These are phyloP conservation scores for Megamerina dolium DNA, from an alignment of 2,888 invertebrate species.

Conservation along the genomic window DNA sequence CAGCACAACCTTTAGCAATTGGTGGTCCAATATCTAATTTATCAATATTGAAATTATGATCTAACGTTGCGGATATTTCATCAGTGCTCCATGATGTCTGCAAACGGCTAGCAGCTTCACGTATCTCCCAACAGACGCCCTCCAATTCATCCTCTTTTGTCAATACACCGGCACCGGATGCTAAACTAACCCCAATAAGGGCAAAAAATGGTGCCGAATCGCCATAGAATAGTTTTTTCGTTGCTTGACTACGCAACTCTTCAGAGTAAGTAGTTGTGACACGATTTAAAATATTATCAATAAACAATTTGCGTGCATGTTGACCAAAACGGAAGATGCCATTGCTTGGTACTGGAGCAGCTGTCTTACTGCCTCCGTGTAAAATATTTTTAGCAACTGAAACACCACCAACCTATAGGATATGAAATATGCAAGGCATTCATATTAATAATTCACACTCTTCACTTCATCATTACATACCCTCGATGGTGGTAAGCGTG, in stretches of 20 bases:
- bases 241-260: conserved; percentile 58
- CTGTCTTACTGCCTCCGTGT: conserved; percentile 14
- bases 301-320: conserved; percentile 61
- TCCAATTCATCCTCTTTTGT: conserved; percentile 73
- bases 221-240: conserved; percentile 60
- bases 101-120: conserved; percentile 51
- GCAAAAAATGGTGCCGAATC: conserved; percentile 70
- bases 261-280: conserved; percentile 62
- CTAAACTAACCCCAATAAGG: conserved; percentile 64
- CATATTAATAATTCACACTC: too few relatives aligned
- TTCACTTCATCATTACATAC: too few relatives aligned
- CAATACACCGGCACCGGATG: conserved; percentile 65
- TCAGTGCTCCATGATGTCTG: conserved; percentile 42
- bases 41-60: conserved; percentile 52
- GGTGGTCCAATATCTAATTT: conserved; percentile 63
- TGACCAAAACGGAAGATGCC: conserved; percentile 54
- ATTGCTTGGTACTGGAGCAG: conserved; percentile 21
- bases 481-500: too few relatives aligned
- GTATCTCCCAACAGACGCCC: conserved; percentile 71
- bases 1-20: conserved; percentile 76
- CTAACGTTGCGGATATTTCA: conserved; percentile 44
- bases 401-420: too few relatives aligned
- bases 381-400: conserved; percentile 12
- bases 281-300: conserved; percentile 63
- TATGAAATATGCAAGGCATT: too few relatives aligned